A percentile compares a stretch with the other conserved stretches of the same genome.
Conservation (phyloP, 2,888 invertebrate genomes). For the Meta bourneti region DNA sequence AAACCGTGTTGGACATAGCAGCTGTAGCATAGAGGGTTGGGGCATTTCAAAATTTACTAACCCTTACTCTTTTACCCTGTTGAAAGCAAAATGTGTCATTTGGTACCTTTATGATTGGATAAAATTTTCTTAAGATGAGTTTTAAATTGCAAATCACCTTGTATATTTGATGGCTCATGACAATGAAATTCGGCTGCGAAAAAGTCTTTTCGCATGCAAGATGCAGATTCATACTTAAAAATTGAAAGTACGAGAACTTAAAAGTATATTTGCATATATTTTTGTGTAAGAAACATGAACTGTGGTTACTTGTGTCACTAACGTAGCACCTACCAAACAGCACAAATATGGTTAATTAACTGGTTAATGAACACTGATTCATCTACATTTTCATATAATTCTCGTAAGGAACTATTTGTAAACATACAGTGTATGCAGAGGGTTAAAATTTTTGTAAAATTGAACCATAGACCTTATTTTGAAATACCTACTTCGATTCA, state of each 20-base stretch:
- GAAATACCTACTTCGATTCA: no score
- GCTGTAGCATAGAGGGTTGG: no score
- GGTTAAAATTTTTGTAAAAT: not conserved
- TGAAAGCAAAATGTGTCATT: no score
- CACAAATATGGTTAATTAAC: constrained; percentile 37
- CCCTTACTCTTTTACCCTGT: no score
- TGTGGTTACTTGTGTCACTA: constrained; percentile 24
- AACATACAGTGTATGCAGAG: not conserved
- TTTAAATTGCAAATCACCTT: not conserved
- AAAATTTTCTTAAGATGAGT: not conserved
- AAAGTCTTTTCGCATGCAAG: constrained; percentile 20
- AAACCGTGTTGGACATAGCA: no score
- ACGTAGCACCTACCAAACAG: constrained; percentile 61
- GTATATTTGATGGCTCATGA: constrained; percentile 12
- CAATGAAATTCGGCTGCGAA: constrained; percentile 22
- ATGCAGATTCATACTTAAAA: constrained; percentile 34
- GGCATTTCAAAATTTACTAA: no score
- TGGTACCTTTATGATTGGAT: not conserved
- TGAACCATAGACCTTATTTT: no score
- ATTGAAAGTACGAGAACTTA: constrained; percentile 38
- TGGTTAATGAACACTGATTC: not conserved
- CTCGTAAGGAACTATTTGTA: not conserved
- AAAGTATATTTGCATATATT: constrained; percentile 58
- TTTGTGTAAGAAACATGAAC: constrained; percentile 45
- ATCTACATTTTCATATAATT: not conserved